Percentiles rank a stretch among this genome's conserved stretches.
Evolutionary conservation across 2,797 vertebrate species (phyloP).

Genomic region (Phataginus tetradactyla): DNA sequence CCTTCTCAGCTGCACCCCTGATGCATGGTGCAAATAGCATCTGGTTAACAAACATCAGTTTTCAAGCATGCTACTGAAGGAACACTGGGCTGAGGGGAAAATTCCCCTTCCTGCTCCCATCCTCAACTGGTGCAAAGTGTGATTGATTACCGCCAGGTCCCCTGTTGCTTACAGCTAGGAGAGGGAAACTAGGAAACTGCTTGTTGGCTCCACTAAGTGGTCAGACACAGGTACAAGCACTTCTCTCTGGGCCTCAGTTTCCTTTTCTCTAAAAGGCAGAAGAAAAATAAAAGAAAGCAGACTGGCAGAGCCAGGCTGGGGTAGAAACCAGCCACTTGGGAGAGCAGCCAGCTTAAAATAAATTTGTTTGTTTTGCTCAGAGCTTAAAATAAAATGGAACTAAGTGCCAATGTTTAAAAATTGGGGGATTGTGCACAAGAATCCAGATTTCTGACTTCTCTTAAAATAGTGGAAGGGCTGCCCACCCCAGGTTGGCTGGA

Average conservation of each 20-base stretch:
- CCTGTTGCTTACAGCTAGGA: not conserved
- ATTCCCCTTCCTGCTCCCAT: not conserved
- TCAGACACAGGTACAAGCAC: not conserved
- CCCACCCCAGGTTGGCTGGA: not conserved
- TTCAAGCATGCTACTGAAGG: not conserved
- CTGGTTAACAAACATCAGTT: not conserved
- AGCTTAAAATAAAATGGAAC: constrained; percentile 77
- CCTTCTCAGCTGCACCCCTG: not conserved
- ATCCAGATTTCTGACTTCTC: constrained; percentile 52
- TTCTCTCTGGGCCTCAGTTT: constrained; percentile 17
- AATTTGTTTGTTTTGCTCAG: constrained; percentile 78
- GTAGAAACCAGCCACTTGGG: constrained; percentile 30
- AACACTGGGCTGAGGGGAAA: not conserved
- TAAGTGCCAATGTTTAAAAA: constrained; percentile 71
- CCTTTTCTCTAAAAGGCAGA: not conserved
- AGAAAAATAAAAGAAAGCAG: not conserved
- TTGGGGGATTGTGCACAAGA: not conserved
- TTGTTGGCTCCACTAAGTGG: not conserved
- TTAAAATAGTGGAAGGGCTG: not conserved
- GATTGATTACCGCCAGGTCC: not conserved
- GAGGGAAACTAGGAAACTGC: not conserved
- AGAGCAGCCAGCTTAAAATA: constrained; percentile 74
- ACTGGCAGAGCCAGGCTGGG: constrained; percentile 32
- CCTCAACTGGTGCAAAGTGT: not conserved
- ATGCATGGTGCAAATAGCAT: not conserved